phyloP scores from a whole-genome alignment of 2,113 vertebrate species.

The Bos javanicus region DNA sequence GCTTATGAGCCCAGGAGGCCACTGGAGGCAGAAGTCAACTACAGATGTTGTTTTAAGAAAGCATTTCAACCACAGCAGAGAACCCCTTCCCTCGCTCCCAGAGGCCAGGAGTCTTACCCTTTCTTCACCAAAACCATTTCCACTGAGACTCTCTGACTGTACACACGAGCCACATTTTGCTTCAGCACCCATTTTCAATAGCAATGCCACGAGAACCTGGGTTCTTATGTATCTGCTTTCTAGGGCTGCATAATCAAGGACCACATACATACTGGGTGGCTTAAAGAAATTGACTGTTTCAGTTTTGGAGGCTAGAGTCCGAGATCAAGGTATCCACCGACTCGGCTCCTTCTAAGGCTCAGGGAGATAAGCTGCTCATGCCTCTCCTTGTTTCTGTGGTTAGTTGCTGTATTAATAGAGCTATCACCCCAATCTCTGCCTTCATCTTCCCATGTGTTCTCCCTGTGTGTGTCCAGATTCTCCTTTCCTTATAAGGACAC shows the following conservation, averaged over 20 bases:
- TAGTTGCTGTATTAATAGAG: background rate
- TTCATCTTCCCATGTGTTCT: background rate
- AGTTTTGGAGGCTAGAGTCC: background rate
- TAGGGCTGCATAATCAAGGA: background rate
- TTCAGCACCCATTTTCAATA: background rate
- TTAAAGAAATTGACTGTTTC: background rate
- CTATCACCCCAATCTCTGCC: background rate
- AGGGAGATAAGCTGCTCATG: background rate
- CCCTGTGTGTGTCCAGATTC: background rate
- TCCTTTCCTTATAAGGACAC: background rate
- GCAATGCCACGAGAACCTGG: background rate
- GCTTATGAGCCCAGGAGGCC: background rate
- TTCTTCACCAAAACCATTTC: background rate
- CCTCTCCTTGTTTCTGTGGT: background rate
- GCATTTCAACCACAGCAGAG: background rate
- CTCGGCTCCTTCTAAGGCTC: background rate
- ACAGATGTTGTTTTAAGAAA: background rate
- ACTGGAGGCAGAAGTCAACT: background rate
- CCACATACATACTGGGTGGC: background rate
- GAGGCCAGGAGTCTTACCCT: background rate
- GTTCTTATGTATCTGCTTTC: background rate
- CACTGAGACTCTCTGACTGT: background rate
- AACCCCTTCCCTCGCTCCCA: background rate
- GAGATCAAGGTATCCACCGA: background rate
- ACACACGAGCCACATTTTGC: background rate